phyloP scores from a whole-genome alignment of 2,797 vertebrate species.

The Rhinella marina region DNA sequence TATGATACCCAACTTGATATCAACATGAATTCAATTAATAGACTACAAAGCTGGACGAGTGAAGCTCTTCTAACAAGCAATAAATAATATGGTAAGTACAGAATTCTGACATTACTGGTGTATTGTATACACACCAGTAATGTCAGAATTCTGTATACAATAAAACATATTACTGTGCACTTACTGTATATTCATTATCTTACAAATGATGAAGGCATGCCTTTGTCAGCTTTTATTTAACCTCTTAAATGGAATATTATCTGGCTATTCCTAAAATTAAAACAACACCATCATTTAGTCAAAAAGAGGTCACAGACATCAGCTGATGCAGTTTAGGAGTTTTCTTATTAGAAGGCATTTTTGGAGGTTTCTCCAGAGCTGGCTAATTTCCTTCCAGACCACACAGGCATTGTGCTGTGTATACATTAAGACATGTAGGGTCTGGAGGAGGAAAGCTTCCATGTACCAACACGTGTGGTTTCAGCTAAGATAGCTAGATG shows the following conservation, averaged over 20 bases:
- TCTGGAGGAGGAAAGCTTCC: slow-evolving; percentile 40
- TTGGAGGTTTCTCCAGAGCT: slow-evolving; percentile 54
- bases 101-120: not conserved
- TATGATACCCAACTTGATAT: not conserved
- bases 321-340: slow-evolving; percentile 54
- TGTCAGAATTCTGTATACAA: not conserved
- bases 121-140: too few relatives aligned
- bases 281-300: slow-evolving; percentile 55
- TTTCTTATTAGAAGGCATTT: slow-evolving; percentile 58
- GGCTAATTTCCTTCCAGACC: slow-evolving; percentile 60
- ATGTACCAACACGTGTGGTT: slow-evolving; percentile 41
- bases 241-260: slow-evolving; percentile 35
- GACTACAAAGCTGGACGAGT: not conserved
- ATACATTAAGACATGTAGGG: slow-evolving; percentile 45
- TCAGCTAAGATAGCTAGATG: not conserved
- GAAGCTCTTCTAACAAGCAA: not conserved
- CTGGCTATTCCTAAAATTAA: slow-evolving; percentile 56
- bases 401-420: slow-evolving; percentile 56
- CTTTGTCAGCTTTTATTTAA: slow-evolving; percentile 46
- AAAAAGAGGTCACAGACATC: slow-evolving; percentile 61
- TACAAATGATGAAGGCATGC: slow-evolving; percentile 13
- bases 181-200: not conserved
- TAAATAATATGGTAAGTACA: not conserved
- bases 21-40: not conserved
- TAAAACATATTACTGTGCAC: not conserved